Base-by-base conservation (phyloP, 2,113 vertebrate genomes). In the Strix aluco region DNA sequence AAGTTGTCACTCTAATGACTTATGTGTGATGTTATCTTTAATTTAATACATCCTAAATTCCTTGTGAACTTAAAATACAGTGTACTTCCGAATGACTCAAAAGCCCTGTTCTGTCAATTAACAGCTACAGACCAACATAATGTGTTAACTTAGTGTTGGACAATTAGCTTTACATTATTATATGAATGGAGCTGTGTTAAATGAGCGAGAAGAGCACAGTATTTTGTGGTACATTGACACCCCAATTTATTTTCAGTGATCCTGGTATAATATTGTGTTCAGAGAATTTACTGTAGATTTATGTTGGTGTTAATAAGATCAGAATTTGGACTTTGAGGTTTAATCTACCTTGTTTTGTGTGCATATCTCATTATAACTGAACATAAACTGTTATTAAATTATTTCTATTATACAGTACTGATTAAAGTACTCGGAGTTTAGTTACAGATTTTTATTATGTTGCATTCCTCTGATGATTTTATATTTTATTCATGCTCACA, bases 161-260 rank as follows among this genome's bases (percentile, higher is more conserved):
- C 74, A 93, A 86, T 90, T 94, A 94, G 34, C 62, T 95, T 88
- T 86, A 70, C 71, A 32, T 54, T 85, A 80, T 46, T 70, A 70
- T 51, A 66, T 10, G 6, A 94, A 44, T 29, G 15, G 27, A 95
- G 46, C 30, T 34, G 52, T 62, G 81, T 58, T 90, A 91, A 91
- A 80, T 46, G 61, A 94, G 19, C 0, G 0, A 89, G 84, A 82
- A 87, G 81, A 80, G 54, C 34, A 38, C 5, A 42, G 67, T 51
- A 67, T 91, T 96, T 90, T 82, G 73, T 82, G 65, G 34, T 61
- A 82, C 90, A 23, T 6, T 92, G 92, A 93, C 74, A 94, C 12
- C 13, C 15, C 71, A 42, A 72, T 69, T 29, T 70, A 75, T 81
- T 86, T 90, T 71, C 89, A 71, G 80, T 78, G 69, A 84, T 91